Percentiles rank a stretch among this genome's conserved stretches.
phyloP scores from a whole-genome alignment of 2,888 invertebrate genomes.

The Homarus gammarus region DNA sequence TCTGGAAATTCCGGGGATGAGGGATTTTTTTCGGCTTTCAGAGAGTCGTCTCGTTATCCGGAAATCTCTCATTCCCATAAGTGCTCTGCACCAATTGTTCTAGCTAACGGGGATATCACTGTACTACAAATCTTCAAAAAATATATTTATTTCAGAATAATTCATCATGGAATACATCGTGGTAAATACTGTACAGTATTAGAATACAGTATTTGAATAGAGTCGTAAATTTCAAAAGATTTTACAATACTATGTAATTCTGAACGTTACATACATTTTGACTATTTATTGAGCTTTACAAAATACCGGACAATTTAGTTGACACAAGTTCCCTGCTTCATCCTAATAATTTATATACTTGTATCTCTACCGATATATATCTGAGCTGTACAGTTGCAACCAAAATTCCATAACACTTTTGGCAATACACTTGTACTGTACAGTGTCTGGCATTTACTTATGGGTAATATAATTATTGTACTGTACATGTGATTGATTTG shows the following conservation, averaged over 20 bases:
- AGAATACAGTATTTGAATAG: not conserved
- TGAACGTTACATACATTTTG: not conserved
- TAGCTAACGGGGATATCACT: too few species aligned
- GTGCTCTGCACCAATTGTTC: too few species aligned
- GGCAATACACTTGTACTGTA: not conserved
- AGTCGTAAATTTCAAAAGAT: not conserved
- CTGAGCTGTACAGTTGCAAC: not conserved
- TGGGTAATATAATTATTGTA: too few species aligned
- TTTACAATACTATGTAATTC: not conserved
- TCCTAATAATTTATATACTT: not conserved
- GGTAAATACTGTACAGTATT: not conserved
- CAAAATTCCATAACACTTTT: not conserved
- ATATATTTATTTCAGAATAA: slow-evolving; percentile 6
- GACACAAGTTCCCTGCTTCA: not conserved
- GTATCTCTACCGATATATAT: not conserved
- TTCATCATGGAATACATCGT: slow-evolving; percentile 1
- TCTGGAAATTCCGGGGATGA: too few species aligned
- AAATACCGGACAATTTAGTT: not conserved
- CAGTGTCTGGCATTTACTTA: too few species aligned
- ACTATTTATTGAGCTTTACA: not conserved
- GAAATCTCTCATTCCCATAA: too few species aligned
- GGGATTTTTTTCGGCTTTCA: too few species aligned
- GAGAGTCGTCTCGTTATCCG: too few species aligned
- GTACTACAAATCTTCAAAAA: not conserved
- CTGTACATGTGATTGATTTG: not conserved